A percentile compares a stretch with the other conserved stretches of the same genome.
These are phyloP conservation scores for Anagyrus pseudococci DNA, from an alignment of 2,888 invertebrate genomes.

Conservation along the genomic window DNA sequence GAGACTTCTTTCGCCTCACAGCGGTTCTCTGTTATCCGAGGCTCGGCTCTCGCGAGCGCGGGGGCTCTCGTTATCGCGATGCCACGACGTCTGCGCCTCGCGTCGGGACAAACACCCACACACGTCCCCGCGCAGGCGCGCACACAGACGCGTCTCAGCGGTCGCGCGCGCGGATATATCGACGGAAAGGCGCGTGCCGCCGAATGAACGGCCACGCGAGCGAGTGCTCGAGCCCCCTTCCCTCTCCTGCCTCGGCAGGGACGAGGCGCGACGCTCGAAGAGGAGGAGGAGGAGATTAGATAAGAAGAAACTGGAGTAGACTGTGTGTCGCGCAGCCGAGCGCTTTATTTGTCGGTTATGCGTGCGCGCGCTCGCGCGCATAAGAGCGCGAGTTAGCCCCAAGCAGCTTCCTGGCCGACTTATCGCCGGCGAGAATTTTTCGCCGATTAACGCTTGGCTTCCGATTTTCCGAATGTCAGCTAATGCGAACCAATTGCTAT, in stretches of 20 bases:
- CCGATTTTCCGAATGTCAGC: no score
- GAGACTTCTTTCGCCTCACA: no score
- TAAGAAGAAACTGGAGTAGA: slow-evolving; percentile 33
- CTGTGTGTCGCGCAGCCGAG: slow-evolving; percentile 28
- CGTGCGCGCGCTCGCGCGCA: neutral
- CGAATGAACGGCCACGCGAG: no score
- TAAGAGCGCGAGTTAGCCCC: neutral
- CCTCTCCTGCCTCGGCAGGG: slow-evolving; percentile 5
- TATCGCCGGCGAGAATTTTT: no score
- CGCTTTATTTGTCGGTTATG: slow-evolving; percentile 11
- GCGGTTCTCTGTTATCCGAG: slow-evolving; percentile 22
- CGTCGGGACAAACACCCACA: neutral
- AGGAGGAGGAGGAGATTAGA: slow-evolving; percentile 26
- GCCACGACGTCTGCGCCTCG: slow-evolving; percentile 8
- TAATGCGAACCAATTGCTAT: no score
- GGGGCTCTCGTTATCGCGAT: slow-evolving; percentile 21
- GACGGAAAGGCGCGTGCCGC: no score
- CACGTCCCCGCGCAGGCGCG: neutral
- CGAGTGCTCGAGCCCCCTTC: slow-evolving; percentile 8
- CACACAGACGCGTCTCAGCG: no score
- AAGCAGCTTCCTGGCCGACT: no score
- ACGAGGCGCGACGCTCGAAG: slow-evolving; percentile 1
- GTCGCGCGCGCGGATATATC: no score
- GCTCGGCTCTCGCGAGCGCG: no score
- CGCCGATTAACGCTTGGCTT: no score